Conservation (phyloP, 1,140 invertebrate genomes). For the Drosophila lini region DNA sequence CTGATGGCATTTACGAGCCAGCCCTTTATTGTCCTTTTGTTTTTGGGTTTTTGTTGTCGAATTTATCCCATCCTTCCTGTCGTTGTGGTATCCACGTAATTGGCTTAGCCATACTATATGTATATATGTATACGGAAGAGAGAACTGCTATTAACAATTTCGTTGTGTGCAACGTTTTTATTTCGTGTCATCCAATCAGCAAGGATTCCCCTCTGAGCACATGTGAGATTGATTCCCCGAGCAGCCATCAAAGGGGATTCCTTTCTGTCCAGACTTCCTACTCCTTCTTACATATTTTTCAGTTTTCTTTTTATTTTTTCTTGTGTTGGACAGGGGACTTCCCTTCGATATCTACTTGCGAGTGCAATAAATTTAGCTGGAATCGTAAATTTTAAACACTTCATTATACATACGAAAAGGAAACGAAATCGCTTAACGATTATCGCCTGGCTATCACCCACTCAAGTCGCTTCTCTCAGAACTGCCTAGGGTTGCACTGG, state of each 20-base stretch:
- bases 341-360: conserved; percentile 29
- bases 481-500: conserved; percentile 25
- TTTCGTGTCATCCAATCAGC: conserved; percentile 73
- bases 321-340: conserved; percentile 19
- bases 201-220: conserved; percentile 36
- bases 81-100: conserved; percentile 55
- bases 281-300: conserved; percentile 19
- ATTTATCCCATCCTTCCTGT: conserved; percentile 22
- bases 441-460: conserved; percentile 49
- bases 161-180: conserved; percentile 61
- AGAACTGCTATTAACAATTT: conserved; percentile 63
- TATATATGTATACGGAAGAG: conserved; percentile 1
- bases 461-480: conserved; percentile 4
- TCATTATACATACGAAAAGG: conserved; percentile 63
- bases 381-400: conserved; percentile 77
- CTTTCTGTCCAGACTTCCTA: neutral
- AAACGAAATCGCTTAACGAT: conserved; percentile 72
- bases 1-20: conserved; percentile 64
- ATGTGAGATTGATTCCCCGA: conserved; percentile 72
- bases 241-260: conserved; percentile 65
- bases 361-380: conserved; percentile 63
- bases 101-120: conserved; percentile 49
- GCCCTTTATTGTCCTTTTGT: conserved; percentile 75
- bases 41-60: conserved; percentile 40
- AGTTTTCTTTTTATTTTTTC: conserved; percentile 1